phyloP scores from a whole-genome alignment of 2,888 invertebrate species.

The Drosophila multiciliata region DNA sequence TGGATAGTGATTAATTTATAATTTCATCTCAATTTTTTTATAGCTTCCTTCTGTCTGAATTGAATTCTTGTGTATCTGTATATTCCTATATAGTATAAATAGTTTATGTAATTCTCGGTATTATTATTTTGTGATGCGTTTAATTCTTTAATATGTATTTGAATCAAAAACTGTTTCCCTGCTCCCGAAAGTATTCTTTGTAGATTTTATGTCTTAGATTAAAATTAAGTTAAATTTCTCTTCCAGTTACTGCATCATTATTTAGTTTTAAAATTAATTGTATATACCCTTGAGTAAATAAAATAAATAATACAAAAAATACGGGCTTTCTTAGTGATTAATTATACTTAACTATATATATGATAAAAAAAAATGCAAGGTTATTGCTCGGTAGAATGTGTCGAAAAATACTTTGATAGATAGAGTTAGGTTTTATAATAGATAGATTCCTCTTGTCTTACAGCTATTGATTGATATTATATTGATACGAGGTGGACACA shows the following conservation, averaged over 20 bases:
- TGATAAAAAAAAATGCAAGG: background rate
- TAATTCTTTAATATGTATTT: conserved; percentile 64
- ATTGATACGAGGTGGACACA: conserved; percentile 6
- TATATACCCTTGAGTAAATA: conserved; percentile 60
- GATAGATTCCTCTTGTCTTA: background rate
- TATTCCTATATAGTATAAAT: conserved; percentile 45
- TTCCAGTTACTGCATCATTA: conserved; percentile 57
- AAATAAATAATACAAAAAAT: conserved; percentile 46
- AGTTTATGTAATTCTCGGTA: conserved; percentile 66
- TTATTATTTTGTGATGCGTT: conserved; percentile 69
- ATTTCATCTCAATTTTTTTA: conserved; percentile 20
- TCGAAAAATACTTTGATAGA: conserved; percentile 4
- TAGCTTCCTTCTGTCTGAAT: conserved; percentile 20
- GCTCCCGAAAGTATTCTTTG: conserved; percentile 63
- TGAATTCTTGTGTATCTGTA: conserved; percentile 24
- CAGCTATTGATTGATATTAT: conserved; percentile 8
- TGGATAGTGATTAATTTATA: conserved; percentile 44
- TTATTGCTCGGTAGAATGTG: background rate
- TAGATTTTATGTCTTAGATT: conserved; percentile 56
- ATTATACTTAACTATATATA: conserved; percentile 8
- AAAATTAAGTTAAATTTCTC: conserved; percentile 59
- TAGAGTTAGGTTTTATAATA: conserved; percentile 19
- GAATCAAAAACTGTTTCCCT: conserved; percentile 46
- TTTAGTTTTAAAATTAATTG: conserved; percentile 63
- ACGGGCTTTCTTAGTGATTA: conserved; percentile 10